Evolutionary conservation across 2,797 vertebrate genomes (phyloP).

Genomic region (Alosa sapidissima): DNA sequence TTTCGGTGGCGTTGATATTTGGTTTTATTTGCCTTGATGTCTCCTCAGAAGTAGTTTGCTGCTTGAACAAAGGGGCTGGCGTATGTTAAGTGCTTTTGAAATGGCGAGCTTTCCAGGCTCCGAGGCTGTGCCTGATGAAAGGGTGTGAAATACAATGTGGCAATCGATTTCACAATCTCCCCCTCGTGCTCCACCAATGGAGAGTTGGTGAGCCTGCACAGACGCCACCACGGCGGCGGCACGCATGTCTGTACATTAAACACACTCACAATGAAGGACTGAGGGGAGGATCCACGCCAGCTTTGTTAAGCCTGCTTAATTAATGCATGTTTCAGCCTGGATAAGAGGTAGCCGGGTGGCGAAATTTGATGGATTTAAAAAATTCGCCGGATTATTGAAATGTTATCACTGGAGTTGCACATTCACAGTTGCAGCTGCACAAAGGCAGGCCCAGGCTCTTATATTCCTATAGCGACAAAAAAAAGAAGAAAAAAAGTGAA

Average conservation of each 20-base stretch:
- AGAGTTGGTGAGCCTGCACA: constrained; percentile 61
- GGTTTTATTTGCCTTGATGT: constrained; percentile 82
- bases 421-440: not conserved
- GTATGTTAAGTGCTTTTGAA: constrained; percentile 85
- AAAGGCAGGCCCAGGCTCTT: not conserved
- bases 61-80: constrained; percentile 79
- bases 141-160: constrained; percentile 80
- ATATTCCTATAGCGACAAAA: not conserved
- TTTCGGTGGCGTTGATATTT: constrained; percentile 76
- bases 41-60: constrained; percentile 80
- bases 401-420: constrained; percentile 52
- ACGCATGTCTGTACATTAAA: constrained; percentile 68
- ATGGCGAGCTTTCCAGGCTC: constrained; percentile 74
- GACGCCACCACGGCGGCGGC: constrained; percentile 46
- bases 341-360: constrained; percentile 48
- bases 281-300: constrained; percentile 50
- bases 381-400: constrained; percentile 56
- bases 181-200: constrained; percentile 65
- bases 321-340: constrained; percentile 59
- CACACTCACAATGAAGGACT: constrained; percentile 63
- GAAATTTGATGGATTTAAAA: constrained; percentile 53
- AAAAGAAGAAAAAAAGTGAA: not conserved
- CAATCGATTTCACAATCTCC: constrained; percentile 80
- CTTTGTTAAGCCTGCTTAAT: constrained; percentile 64
- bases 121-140: constrained; percentile 75